Base-by-base conservation (phyloP, 2,888 invertebrate species). In the Tipula unca region DNA sequence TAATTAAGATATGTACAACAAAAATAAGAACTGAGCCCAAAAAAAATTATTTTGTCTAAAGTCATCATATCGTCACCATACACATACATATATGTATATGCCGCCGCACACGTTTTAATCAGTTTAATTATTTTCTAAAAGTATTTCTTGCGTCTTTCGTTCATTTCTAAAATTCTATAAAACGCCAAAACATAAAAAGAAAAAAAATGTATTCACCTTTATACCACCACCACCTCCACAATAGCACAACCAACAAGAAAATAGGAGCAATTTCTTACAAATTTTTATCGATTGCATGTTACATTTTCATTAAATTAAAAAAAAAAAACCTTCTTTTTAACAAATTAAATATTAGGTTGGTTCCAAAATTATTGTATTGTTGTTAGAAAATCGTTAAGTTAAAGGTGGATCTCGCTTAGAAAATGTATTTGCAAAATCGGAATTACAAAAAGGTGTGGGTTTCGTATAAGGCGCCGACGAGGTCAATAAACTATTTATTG, bases 341-440 rank as follows among this genome's bases (percentile, higher is more conserved):
- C 69, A 69, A 69, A 69, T 69, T 69, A 69, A 69, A 69, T 69
- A 69, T 69, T 69, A 69, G 69, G 69, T 69, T 69, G 69, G 69
- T 25, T 1, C 69, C 3, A 69, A 69, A 25, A 25, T 25, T 8
- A 17, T 10, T 25, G 20, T 48, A n/a, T 48, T n/a, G 25, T 69
- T 14, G 17, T 48, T 48, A 20, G 10, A 69, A 69, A 69, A 69
- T 69, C 69, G 69, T 69, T 69, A 69, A 20, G 25, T 69, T 69
- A 25, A 25, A 69, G 25, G 20, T 10, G 20, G 25, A 39, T 39
- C n/a, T 25, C 10, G 10, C 25, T 69, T 69, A 25, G 25, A n/a
- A n/a, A n/a, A n/a, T n/a, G n/a, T n/a, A n/a, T n/a, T n/a, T n/a
- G n/a, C 32, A 32, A 32, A 32, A 32, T 32, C 4, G 32, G 5